Evolutionary conservation across 2,113 vertebrate genomes (phyloP).

Genomic region (Cettia cetti): DNA sequence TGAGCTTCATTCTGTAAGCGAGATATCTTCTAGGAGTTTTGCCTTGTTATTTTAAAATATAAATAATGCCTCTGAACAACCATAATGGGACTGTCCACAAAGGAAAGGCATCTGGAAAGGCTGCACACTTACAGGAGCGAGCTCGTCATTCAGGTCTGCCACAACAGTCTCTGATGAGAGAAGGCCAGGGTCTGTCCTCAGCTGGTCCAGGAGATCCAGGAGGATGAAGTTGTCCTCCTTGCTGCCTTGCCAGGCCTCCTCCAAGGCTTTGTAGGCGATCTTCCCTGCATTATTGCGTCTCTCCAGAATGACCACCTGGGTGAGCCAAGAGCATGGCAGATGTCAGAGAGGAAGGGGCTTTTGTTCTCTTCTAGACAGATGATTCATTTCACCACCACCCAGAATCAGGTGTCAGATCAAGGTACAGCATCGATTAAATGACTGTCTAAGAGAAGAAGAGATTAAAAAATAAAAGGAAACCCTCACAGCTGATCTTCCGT

Average conservation of each 20-base stretch:
- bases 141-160: slow-evolving; percentile 87
- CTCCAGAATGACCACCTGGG: slow-evolving; percentile 90
- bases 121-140: slow-evolving; percentile 81
- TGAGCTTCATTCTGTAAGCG: rapidly evolving
- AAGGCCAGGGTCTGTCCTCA: slow-evolving; percentile 85
- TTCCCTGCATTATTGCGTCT: slow-evolving; percentile 84
- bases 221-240: slow-evolving; percentile 85
- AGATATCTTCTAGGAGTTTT: neutral
- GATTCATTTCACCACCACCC: neutral
- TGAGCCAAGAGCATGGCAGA: neutral
- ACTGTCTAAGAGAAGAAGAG: neutral
- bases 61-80: neutral
- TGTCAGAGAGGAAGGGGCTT: neutral
- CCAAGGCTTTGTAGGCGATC: slow-evolving; percentile 80
- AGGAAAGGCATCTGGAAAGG: neutral
- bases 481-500: slow-evolving; percentile 69
- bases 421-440: neutral
- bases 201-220: slow-evolving; percentile 81
- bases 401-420: neutral
- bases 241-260: slow-evolving; percentile 85
- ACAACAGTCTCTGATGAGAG: slow-evolving; percentile 84
- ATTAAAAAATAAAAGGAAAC: neutral
- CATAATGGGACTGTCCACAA: neutral
- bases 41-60: neutral
- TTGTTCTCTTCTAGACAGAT: neutral